Base-by-base conservation (phyloP, 1,140 invertebrate species). In the Daktulosphaira vitifoliae region DNA sequence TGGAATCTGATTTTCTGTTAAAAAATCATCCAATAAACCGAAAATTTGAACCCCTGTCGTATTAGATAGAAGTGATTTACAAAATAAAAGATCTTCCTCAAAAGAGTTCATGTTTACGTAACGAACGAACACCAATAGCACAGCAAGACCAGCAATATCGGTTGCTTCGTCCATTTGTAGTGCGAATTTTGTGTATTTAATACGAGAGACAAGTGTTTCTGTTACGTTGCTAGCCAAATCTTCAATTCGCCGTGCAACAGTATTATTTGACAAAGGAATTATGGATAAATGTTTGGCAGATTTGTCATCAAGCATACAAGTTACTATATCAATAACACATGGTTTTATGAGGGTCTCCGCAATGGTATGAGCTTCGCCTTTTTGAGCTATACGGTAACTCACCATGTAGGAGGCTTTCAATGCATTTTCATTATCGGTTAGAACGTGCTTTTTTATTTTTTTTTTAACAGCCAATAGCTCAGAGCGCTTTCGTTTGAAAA, bases 231-330 rank as follows among this genome's bases (percentile, higher is more conserved):
- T 39, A 39, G 54, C 54, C 25, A 64, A 64, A 39, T 64, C 56
- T 20, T 23, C n/a, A n/a, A 64, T 48, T 42, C 56, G 56, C 2
- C 48, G 48, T 20, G 48, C 48, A 25, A 50, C 26, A 29, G 48
- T 66, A 51, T 68, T 65, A 44, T 66, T 68, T 42, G 65, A 66
- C 29, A 68, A 62, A 51, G 49, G 62, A 44, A 66, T 65, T 33
- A 8, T 64, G 9, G 39, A 44, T 2, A 64, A 42, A 18, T 64
- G 37, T 44, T 64, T 48, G 25, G n/a, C n/a, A n/a, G n/a, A n/a
- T n/a, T n/a, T n/a, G n/a, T n/a, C n/a, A n/a, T n/a, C n/a, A n/a
- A n/a, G n/a, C n/a, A n/a, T n/a, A n/a, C n/a, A n/a, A n/a, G n/a
- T n/a, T n/a, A n/a, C n/a, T n/a, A n/a, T n/a, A n/a, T n/a, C n/a